Evolutionary conservation across 2,888 invertebrate genomes (phyloP).

Genomic region (Imbricaverruca yamaguchii): DNA sequence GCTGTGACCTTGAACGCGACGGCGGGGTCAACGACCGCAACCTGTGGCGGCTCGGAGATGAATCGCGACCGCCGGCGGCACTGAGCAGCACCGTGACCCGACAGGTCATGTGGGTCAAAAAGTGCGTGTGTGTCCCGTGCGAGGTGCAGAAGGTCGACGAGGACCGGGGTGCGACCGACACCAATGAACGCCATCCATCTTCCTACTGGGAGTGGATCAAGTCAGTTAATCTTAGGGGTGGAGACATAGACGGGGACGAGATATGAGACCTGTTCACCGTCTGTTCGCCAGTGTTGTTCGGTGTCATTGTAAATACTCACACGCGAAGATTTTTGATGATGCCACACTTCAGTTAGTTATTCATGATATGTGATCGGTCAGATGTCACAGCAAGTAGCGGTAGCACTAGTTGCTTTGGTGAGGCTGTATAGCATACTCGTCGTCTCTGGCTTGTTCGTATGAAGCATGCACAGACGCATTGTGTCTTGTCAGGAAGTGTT

Average conservation of each 20-base stretch:
- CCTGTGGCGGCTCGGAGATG: constrained; percentile 1
- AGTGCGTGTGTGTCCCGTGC: neutral
- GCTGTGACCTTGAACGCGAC: neutral
- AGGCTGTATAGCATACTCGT: too few species aligned
- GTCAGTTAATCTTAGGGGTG: neutral
- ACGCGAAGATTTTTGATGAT: too few species aligned
- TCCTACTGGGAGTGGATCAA: neutral
- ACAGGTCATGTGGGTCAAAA: neutral
- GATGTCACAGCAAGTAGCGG: too few species aligned
- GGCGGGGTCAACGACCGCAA: neutral
- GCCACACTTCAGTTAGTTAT: too few species aligned
- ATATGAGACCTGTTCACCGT: too few species aligned
- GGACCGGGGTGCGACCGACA: neutral
- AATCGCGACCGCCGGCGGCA: neutral
- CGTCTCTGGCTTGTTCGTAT: too few species aligned
- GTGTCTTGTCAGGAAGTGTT: too few species aligned
- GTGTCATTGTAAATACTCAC: too few species aligned
- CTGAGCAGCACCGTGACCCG: neutral
- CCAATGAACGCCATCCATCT: neutral
- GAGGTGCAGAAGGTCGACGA: neutral
- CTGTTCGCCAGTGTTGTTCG: too few species aligned
- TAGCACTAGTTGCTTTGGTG: too few species aligned
- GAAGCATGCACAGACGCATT: too few species aligned
- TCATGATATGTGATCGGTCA: too few species aligned
- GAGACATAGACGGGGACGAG: neutral